Percentiles rank a stretch among this genome's conserved stretches.
Evolutionary conservation across 2,888 invertebrate species (phyloP).

Genomic region (Coelopa pilipes): DNA sequence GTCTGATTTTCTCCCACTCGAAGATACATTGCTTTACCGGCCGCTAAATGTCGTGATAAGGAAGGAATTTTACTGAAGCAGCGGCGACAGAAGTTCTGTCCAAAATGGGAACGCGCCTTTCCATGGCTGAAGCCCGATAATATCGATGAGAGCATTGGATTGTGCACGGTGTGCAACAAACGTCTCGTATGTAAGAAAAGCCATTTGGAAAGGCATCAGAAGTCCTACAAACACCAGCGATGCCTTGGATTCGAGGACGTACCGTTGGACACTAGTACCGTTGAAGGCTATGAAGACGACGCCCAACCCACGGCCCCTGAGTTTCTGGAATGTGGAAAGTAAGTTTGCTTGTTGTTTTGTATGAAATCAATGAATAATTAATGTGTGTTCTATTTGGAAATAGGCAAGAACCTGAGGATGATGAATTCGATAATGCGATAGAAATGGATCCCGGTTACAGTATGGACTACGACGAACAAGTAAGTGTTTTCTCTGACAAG

Average conservation of each 20-base stretch:
- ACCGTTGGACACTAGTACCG: conserved; percentile 28
- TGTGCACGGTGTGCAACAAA: conserved; percentile 47
- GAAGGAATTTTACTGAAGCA: conserved; percentile 35
- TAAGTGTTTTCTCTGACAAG: neutral
- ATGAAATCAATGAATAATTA: neutral
- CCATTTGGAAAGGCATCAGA: conserved; percentile 49
- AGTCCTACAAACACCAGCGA: conserved; percentile 46
- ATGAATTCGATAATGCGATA: conserved; percentile 43
- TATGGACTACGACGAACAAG: conserved; percentile 31
- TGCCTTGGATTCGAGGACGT: conserved; percentile 45
- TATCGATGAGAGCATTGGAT: conserved; percentile 46
- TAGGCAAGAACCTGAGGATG: conserved; percentile 42
- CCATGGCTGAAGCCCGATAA: conserved; percentile 47
- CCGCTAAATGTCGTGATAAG: conserved; percentile 18
- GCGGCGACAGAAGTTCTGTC: conserved; percentile 45
- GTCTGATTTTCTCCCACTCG: neutral
- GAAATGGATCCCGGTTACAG: conserved; percentile 44
- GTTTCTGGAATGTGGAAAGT: conserved; percentile 42
- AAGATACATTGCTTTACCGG: conserved; percentile 30
- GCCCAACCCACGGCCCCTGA: conserved; percentile 40
- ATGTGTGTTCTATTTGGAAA: neutral
- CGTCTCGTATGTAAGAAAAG: conserved; percentile 49
- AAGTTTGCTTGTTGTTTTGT: conserved; percentile 30
- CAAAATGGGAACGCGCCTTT: conserved; percentile 46
- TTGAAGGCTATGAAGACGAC: conserved; percentile 40